Evolutionary conservation across 2,113 vertebrate species (phyloP), one percentile per base, ranked within the genome.

Genomic region (Ictalurus punctatus): DNA sequence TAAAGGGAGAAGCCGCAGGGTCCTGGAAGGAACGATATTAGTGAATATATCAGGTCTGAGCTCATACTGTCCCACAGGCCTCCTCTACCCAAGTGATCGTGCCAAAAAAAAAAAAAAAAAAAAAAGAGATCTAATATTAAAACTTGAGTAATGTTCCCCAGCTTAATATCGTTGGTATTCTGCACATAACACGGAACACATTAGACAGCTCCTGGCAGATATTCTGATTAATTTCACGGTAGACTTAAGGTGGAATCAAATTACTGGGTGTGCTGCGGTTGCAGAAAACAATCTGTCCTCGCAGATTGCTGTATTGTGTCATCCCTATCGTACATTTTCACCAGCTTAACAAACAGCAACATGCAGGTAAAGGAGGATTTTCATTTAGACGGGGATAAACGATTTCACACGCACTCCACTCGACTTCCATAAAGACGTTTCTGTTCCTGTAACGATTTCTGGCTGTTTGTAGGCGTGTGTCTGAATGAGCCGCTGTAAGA

Each of bases 211-310:
- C 84, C 86, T 90, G 83, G 90, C 90, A 91, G 90, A 90, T 89
- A 92, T 86, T 87, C 58, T 90, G 83, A 89, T 90, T 86, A 81
- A 91, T 91, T 92, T 88, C 85, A 88, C 85, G 84, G 16, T 85
- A 91, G 92, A 89, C 88, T 92, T 91, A 86, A 90, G 78, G 84
- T 89, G 89, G 92, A 92, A 92, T 92, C 56, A 52, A 90, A 90
- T 92, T 91, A 92, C 84, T 30, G 86, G 34, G 83, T 82, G 83
- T 90, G 89, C 90, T 83, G 59, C 83, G 74, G 87, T 91, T 69
- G 80, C 79, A 86, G 85, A 88, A 90, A 90, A 90, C 90, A 88
- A 79, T 83, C 54, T 83, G 61, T 61, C 74, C 65, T 71, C 69
- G 48, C 76, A 40, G 86, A 87, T 88, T 59, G 67, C 84, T 86